Evolutionary conservation across 2,113 vertebrate genomes (phyloP).

Genomic region (Nibea albiflora): DNA sequence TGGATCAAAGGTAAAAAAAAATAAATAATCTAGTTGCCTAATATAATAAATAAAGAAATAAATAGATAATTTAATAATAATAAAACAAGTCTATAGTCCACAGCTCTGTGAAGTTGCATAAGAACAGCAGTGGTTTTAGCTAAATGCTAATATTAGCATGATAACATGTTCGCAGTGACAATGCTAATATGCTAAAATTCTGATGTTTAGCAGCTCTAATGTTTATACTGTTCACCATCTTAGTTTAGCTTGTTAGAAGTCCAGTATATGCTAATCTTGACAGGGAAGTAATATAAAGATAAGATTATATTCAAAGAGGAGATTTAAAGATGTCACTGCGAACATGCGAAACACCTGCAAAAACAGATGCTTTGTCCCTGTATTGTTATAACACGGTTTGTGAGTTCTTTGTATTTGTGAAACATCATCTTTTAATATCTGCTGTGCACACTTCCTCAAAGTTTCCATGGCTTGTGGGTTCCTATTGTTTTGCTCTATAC

Average conservation of each 20-base stretch:
- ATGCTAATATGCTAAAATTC: neutral
- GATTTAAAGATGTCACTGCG: neutral
- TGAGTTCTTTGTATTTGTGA: conserved; percentile 18
- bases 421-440: conserved; percentile 8
- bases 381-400: neutral
- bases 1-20: too few species aligned
- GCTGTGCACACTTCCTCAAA: conserved; percentile 36
- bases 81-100: too few species aligned
- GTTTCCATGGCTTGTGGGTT: neutral
- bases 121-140: neutral
- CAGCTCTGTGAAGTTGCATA: too few species aligned
- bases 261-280: neutral
- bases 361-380: neutral
- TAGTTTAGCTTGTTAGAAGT: neutral
- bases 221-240: neutral
- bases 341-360: conserved; percentile 4
- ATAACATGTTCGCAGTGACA: neutral
- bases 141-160: neutral
- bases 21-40: too few species aligned
- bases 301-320: neutral
- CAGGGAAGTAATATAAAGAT: neutral
- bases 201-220: neutral
- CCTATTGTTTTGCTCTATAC: neutral
- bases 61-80: too few species aligned
- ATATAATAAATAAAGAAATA: too few species aligned